Base-by-base conservation (phyloP, 2,888 invertebrate species). In the Bellardia pandia region DNA sequence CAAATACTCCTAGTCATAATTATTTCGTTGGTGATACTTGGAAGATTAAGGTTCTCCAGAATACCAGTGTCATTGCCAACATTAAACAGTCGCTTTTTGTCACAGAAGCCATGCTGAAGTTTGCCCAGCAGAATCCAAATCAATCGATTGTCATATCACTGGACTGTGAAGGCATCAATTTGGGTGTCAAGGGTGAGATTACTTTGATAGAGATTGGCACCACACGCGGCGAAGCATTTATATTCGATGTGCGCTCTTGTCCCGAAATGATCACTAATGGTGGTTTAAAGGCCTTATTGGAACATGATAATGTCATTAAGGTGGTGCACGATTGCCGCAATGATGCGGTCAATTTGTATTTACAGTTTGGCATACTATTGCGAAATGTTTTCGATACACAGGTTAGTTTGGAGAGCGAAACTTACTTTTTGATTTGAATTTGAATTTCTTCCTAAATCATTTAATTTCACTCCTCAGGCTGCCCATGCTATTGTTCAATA, bases 251-350 rank as follows among this genome's bases (percentile, higher is more conserved):
- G 89, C 95, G 98, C 91, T 96, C 97, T 13, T 97, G 97, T 91
- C 97, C 98, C 0, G 95, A 95, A 88, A 95, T 98, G 94, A 94
- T 98, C 86, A 94, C 94, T 84, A 96, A 96, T 90, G 96, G 96
- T 66, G 98, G 98, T 81, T 94, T 99, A 30, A 96, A 96, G 92
- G 95, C 95, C 86, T 94, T 99, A 69, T 93, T 99, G 77, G 98
- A 98, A 94, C 96, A 96, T 91, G 96, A 96, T 79, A 95, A 95
- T 93, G 96, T 98, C 86, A 94, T 97, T 82, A 98, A 98, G 95
- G 97, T 98, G 79, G 96, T 98, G 91, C 98, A 98, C 93, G 98
- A 98, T 93, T 98, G 98, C 92, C 95, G 98, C 88, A 98, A 98
- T 93, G 98, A 98, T 94, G 97, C 98, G 85, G 96, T 96, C 68